Base-by-base conservation (phyloP, 1,140 invertebrate genomes). In the Drosophila melanogaster region DNA sequence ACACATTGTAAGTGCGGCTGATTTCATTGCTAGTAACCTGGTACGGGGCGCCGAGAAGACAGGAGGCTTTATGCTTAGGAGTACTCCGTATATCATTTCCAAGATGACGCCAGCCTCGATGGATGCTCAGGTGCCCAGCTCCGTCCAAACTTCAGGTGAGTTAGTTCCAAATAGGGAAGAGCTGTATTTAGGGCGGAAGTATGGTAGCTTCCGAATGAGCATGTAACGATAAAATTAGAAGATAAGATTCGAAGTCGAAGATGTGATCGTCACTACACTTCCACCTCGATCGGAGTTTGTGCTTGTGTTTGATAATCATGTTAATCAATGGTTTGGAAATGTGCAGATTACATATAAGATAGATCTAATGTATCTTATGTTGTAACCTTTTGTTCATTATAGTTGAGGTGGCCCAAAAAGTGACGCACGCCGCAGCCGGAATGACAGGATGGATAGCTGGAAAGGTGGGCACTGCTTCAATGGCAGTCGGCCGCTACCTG, bases 21-120 rank as follows among this genome's bases (percentile, higher is more conserved):
- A 94, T 76, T 94, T 93, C 77, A 91, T 96, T 46, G 94, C 95
- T 0, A 93, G 94, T 75, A 95, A 95, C 57, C 79, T 96, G 15
- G 93, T 94, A 4, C 94, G 93, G 76, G 95, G 95, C 11, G 95
- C 95, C 6, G 93, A 95, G 79, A 95, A 95, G 77, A 94, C 94
- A 1, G 93, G 95, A 12, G 92, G 94, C 26, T 91, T 94, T 8
- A 92, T 96, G 61, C 93, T 94, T 50, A 92, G 92, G 55, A 94
- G 94, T 5, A 95, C 95, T 4, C 93, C 94, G 1, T 94, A 94
- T 75, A 76, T 96, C 5, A 93, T 94, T 17, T 92, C 93, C 1
- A 93, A 93, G 69, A 92, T 96, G 43, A 81, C 83, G 2, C 93
- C 76, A 24, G 92, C 94, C 14, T 64, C 94, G 5, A 92, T 93